phyloP scores from a whole-genome alignment of 2,797 vertebrate species.

The Triplophysa yarkandensis region DNA sequence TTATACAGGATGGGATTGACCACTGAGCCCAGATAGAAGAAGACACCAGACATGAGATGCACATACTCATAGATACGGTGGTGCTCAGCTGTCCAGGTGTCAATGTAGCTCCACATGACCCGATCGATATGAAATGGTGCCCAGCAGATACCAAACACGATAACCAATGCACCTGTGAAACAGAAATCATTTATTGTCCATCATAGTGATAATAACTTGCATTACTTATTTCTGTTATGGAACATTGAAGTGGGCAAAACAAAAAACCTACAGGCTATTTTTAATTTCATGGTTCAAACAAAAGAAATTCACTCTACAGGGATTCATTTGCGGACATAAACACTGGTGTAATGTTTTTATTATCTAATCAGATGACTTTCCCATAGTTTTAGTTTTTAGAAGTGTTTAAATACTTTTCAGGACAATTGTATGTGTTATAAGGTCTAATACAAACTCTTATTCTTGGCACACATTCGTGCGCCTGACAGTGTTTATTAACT shows the following conservation, averaged over 20 bases:
- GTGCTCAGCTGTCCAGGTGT: conserved; percentile 69
- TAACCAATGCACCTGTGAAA: conserved; percentile 82
- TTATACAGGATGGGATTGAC: conserved; percentile 91
- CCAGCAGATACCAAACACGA: conserved; percentile 91
- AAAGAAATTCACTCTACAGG: not conserved
- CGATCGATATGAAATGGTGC: conserved; percentile 90
- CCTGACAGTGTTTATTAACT: conserved; percentile 36
- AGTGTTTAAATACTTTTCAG: not conserved
- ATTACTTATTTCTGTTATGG: too few relatives aligned
- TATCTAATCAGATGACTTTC: not conserved
- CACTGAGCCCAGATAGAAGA: conserved; percentile 90
- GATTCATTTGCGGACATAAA: not conserved
- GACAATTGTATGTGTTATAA: conserved; percentile 6
- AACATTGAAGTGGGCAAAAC: too few relatives aligned
- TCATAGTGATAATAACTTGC: too few relatives aligned
- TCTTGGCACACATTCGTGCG: conserved; percentile 6
- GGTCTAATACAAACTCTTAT: conserved; percentile 19
- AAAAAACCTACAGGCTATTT: too few relatives aligned
- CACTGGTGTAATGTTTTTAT: not conserved
- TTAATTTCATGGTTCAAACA: not conserved
- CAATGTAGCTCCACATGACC: conserved; percentile 87
- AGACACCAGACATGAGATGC: conserved; percentile 85
- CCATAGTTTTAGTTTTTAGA: not conserved
- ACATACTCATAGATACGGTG: conserved; percentile 74
- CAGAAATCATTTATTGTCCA: not conserved